phyloP scores from a whole-genome alignment of 2,797 vertebrate genomes.

The Acipenser transmontanus region DNA sequence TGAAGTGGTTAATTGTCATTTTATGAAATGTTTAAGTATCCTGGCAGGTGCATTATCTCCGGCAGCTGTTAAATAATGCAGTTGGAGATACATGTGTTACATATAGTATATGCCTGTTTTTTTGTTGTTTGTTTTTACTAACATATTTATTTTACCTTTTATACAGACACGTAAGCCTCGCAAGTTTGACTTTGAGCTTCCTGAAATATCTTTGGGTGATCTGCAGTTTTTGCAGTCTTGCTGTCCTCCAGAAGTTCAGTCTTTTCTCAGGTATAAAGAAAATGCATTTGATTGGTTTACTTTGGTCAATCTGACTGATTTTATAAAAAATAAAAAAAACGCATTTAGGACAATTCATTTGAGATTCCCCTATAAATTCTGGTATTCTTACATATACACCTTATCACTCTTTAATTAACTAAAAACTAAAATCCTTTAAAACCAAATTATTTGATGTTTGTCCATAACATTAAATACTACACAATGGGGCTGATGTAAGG shows the following conservation, averaged over 20 bases:
- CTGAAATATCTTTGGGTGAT: constrained; percentile 90
- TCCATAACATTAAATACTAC: too few species aligned
- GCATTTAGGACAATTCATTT: background rate
- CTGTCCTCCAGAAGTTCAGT: constrained; percentile 94
- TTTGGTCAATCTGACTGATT: too few species aligned
- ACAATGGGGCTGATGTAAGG: too few species aligned
- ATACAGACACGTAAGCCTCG: constrained; percentile 86
- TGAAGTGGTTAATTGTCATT: too few species aligned
- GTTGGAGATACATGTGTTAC: too few species aligned
- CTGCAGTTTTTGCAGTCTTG: constrained; percentile 94
- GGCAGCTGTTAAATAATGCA: too few species aligned
- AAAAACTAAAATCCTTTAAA: too few species aligned
- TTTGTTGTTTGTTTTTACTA: background rate
- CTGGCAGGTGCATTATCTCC: too few species aligned
- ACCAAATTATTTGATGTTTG: too few species aligned
- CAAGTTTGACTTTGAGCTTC: constrained; percentile 96
- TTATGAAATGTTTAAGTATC: too few species aligned
- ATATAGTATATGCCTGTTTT: background rate
- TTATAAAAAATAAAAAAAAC: too few species aligned
- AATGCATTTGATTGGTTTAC: background rate
- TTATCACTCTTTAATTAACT: too few species aligned
- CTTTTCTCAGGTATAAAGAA: constrained; percentile 81
- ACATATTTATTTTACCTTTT: background rate
- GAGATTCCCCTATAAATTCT: background rate
- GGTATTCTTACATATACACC: background rate